Conservation (phyloP, 2,888 invertebrate genomes). For the Oxytorus armatus region DNA sequence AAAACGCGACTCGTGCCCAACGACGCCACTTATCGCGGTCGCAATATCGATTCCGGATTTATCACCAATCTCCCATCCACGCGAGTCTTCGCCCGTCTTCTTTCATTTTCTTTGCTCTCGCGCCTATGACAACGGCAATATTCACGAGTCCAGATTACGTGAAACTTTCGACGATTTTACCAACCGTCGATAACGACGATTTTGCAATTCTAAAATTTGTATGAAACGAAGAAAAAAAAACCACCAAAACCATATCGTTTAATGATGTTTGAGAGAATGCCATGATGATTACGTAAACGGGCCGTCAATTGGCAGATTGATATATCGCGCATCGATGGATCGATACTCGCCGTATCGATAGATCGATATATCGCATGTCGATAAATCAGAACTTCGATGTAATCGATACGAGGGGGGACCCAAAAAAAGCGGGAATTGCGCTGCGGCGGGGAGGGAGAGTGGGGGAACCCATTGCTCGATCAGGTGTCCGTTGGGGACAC, state of each 20-base stretch:
- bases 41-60: slow-evolving; percentile 65
- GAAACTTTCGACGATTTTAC: slow-evolving; percentile 21
- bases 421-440: too few relatives aligned
- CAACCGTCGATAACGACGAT: neutral
- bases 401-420: too few relatives aligned
- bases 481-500: too few relatives aligned
- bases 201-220: slow-evolving; percentile 6
- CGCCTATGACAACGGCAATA: neutral
- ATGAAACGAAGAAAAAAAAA: neutral
- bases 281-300: too few relatives aligned
- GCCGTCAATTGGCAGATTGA: too few relatives aligned
- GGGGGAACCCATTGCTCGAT: too few relatives aligned
- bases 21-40: slow-evolving; percentile 66
- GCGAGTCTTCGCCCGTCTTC: neutral
- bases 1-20: slow-evolving; percentile 66
- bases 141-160: neutral
- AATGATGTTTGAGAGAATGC: too few relatives aligned
- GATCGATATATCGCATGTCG: neutral
- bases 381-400: neutral
- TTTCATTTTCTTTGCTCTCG: slow-evolving; percentile 19
- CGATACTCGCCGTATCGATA: too few relatives aligned
- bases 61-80: slow-evolving; percentile 48
- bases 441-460: too few relatives aligned
- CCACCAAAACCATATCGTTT: too few relatives aligned
- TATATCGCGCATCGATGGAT: neutral